Evolutionary conservation across 2,797 vertebrate genomes (phyloP).

Genomic region (Phaenicophaeus curvirostris): DNA sequence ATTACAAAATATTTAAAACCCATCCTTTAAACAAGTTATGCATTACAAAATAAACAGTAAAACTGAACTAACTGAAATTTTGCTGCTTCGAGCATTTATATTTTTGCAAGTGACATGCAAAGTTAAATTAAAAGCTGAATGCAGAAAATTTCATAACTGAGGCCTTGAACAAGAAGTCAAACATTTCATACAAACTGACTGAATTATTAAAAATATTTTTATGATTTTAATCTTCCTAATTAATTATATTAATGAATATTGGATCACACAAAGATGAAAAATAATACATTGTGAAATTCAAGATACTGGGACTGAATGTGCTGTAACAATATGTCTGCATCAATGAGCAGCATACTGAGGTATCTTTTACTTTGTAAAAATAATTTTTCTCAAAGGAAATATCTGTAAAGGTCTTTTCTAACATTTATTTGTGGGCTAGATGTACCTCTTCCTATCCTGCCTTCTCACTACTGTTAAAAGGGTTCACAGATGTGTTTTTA

Average conservation of each 20-base stretch:
- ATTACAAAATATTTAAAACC: conserved; percentile 17
- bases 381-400: not conserved
- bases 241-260: conserved; percentile 5
- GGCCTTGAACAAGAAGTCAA: not conserved
- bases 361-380: not conserved
- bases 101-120: not conserved
- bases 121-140: not conserved
- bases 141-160: not conserved
- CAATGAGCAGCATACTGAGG: not conserved
- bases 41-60: not conserved
- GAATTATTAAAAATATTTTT: conserved; percentile 18
- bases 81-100: not conserved
- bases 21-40: not conserved
- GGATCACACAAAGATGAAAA: not conserved
- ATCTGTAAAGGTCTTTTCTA: not conserved
- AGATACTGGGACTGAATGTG: not conserved
- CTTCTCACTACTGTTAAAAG: not conserved
- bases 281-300: not conserved
- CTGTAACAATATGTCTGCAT: not conserved
- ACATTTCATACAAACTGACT: not conserved
- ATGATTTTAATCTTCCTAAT: not conserved
- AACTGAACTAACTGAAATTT: not conserved
- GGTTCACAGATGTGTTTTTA: not conserved
- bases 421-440: not conserved
- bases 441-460: not conserved